These are phyloP conservation scores for Drosophila persimilis DNA, from an alignment of 1,140 invertebrate species.

Conservation along the genomic window DNA sequence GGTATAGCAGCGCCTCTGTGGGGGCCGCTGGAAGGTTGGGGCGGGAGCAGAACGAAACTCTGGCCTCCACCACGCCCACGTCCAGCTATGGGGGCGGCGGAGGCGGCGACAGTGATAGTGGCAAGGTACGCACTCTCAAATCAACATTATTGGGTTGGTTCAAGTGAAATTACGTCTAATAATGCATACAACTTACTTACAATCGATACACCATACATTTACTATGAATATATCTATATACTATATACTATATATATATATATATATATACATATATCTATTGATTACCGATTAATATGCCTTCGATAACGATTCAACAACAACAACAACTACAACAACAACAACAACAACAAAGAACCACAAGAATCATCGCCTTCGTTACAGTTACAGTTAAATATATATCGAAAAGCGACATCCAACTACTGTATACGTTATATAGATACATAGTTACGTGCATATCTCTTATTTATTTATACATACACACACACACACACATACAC, in stretches of 20 bases:
- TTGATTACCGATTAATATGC: constrained; percentile 71
- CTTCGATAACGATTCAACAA: constrained; percentile 58
- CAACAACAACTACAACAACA: constrained; percentile 26
- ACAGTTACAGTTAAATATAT: constrained; percentile 30
- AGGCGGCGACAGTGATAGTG: constrained; percentile 83
- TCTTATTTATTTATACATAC: constrained; percentile 46
- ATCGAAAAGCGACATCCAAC: constrained; percentile 22
- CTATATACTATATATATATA: constrained; percentile 32
- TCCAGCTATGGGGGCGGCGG: constrained; percentile 80
- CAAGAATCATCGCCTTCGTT: constrained; percentile 49
- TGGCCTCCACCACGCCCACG: constrained; percentile 79
- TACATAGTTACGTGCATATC: constrained; percentile 38
- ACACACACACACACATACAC: constrained; percentile 11
- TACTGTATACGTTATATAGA: constrained; percentile 45
- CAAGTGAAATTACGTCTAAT: constrained; percentile 83
- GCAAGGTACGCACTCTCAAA: constrained; percentile 88
- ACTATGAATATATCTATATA: constrained; percentile 12
- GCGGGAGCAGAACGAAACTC: constrained; percentile 57
- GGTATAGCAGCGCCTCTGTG: constrained; percentile 76
- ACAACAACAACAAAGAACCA: constrained; percentile 49
- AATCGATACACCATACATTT: constrained; percentile 51
- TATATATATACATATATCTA: constrained; percentile 56
- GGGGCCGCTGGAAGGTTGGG: constrained; percentile 42
- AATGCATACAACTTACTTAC: constrained; percentile 51
- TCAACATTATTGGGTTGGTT: constrained; percentile 88